These are phyloP conservation scores for Falco novaeseelandiae DNA, from an alignment of 2,797 vertebrate species.

Conservation along the genomic window DNA sequence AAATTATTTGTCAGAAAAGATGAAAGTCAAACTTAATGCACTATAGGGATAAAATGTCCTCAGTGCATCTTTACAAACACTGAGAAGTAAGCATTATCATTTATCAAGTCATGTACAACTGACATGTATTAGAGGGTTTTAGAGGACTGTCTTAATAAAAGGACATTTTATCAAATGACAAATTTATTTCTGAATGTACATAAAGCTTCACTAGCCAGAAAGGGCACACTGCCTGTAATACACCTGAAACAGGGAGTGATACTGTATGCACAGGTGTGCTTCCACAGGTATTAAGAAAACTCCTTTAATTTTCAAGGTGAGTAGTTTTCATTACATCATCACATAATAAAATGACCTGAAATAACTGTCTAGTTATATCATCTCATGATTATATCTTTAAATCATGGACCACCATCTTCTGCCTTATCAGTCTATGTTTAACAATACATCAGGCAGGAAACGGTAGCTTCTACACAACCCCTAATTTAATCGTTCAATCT, in stretches of 20 bases:
- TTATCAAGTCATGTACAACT: background rate
- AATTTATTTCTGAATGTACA: background rate
- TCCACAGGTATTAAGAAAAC: background rate
- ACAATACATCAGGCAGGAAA: background rate
- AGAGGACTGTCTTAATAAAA: background rate
- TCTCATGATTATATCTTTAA: background rate
- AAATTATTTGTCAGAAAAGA: constrained; percentile 8
- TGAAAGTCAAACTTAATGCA: background rate
- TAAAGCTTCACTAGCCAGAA: background rate
- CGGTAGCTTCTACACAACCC: background rate
- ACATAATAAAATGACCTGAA: background rate
- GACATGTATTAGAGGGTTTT: background rate
- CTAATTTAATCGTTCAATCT: background rate
- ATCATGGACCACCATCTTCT: background rate
- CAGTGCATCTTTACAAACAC: background rate
- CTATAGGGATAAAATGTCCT: background rate
- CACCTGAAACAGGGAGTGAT: background rate
- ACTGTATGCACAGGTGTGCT: background rate
- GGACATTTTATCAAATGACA: background rate
- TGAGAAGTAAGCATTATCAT: background rate
- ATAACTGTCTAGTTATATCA: background rate
- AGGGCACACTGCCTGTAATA: background rate
- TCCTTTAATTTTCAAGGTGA: background rate
- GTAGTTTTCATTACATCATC: background rate
- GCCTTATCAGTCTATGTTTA: background rate